Conservation (phyloP, 2,888 invertebrate genomes). For the Ceratothoa steindachneri region DNA sequence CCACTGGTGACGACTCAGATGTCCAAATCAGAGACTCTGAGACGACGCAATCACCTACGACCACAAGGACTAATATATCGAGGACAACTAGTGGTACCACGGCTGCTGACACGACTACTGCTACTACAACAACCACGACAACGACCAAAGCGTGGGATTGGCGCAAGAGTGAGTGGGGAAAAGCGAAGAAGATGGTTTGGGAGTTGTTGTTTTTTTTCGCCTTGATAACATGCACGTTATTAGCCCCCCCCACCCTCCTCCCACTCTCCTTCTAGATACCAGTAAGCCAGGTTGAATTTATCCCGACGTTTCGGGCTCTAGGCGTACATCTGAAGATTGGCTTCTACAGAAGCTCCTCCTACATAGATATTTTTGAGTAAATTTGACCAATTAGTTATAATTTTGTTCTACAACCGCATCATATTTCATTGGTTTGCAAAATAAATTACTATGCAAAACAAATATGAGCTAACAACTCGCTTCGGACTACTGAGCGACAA, state of each 20-base stretch:
- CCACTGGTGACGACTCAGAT: not conserved
- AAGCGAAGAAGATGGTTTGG: not conserved
- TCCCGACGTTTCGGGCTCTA: too few species aligned
- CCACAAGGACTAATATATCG: slow-evolving; percentile 54
- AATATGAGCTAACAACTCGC: too few species aligned
- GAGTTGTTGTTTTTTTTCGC: not conserved
- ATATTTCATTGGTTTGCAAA: too few species aligned
- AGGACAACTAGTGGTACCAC: slow-evolving; percentile 50
- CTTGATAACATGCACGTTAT: not conserved
- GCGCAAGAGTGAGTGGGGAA: slow-evolving; percentile 19
- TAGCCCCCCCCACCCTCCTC: not conserved
- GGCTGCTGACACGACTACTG: slow-evolving; percentile 54
- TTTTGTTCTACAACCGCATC: too few species aligned
- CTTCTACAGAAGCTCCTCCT: too few species aligned
- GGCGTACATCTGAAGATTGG: too few species aligned
- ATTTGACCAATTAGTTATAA: too few species aligned
- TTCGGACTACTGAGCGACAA: too few species aligned
- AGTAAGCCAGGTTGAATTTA: too few species aligned
- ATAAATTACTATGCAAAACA: too few species aligned
- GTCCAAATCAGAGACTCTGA: not conserved
- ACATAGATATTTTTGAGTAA: too few species aligned
- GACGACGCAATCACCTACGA: slow-evolving; percentile 52
- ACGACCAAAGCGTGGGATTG: slow-evolving; percentile 33
- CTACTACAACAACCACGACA: slow-evolving; percentile 51
- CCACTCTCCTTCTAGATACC: not conserved